phyloP scores from a whole-genome alignment of 2,113 vertebrate species.

The Urocynchramus pylzowi region DNA sequence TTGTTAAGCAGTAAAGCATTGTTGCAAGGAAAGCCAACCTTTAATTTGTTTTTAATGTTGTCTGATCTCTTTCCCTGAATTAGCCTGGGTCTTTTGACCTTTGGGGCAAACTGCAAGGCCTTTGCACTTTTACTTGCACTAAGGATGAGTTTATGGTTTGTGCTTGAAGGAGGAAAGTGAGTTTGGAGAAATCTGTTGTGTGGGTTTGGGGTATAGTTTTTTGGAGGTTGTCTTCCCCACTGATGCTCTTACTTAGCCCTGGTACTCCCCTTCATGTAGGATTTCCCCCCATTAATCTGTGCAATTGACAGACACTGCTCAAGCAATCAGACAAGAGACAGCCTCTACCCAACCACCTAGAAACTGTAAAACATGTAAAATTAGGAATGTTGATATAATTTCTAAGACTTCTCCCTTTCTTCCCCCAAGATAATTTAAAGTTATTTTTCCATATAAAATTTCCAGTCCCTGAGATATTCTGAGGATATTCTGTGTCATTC shows the following conservation, averaged over 20 bases:
- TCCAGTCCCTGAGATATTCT: background rate
- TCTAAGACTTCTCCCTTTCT: fast-evolving
- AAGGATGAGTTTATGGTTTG: background rate
- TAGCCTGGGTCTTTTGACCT: background rate
- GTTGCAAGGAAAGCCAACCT: constrained; percentile 16
- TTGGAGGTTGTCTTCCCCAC: background rate
- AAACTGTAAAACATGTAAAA: background rate
- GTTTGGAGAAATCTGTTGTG: background rate
- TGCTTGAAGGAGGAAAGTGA: background rate
- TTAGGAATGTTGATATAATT: background rate
- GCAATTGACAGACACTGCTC: no score
- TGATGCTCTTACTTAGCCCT: background rate
- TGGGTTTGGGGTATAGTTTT: background rate
- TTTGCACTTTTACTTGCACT: background rate
- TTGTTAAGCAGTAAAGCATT: background rate
- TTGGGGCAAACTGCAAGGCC: background rate
- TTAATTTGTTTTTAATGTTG: background rate
- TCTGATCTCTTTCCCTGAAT: constrained; percentile 16
- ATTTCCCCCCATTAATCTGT: background rate
- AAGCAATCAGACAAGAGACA: background rate
- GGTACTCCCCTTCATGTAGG: fast-evolving
- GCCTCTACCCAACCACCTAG: background rate
- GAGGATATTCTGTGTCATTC: background rate
- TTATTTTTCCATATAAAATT: background rate
- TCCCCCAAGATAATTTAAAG: fast-evolving